Percentiles rank a stretch among this genome's conserved stretches.
These are phyloP conservation scores for Megaceryle torquata DNA, from an alignment of 2,113 vertebrate genomes.

Conservation along the genomic window DNA sequence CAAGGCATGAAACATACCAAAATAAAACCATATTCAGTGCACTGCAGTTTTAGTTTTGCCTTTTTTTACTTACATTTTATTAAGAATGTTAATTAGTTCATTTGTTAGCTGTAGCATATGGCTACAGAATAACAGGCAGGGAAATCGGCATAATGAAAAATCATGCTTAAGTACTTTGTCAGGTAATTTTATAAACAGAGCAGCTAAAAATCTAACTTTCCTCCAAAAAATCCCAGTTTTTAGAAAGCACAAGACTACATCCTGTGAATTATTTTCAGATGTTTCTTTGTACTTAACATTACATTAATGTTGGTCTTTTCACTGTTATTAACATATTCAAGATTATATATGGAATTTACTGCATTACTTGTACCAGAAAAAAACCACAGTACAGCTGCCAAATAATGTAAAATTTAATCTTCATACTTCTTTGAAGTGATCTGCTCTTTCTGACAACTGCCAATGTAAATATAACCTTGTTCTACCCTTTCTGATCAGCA, in stretches of 20 bases:
- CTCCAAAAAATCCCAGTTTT: neutral
- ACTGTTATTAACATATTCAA: constrained; percentile 31
- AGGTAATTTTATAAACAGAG: neutral
- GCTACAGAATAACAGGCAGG: neutral
- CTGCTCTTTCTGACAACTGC: constrained; percentile 79
- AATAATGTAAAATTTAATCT: constrained; percentile 29
- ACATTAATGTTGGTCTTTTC: neutral
- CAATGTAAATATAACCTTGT: constrained; percentile 78
- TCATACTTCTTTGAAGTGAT: constrained; percentile 80
- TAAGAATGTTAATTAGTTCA: neutral
- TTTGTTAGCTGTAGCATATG: neutral
- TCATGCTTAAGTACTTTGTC: neutral
- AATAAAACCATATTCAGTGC: neutral
- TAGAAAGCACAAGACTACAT: neutral
- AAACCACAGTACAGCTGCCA: constrained; percentile 19
- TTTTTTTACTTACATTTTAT: neutral
- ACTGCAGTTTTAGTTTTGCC: neutral
- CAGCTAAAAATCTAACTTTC: neutral
- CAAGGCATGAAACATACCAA: neutral
- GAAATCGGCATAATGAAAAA: neutral
- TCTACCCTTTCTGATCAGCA: neutral
- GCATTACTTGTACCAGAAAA: neutral
- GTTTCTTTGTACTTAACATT: neutral
- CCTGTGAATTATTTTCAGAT: constrained; percentile 7
- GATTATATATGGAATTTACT: constrained; percentile 32